Base-by-base conservation (phyloP, 2,797 vertebrate species). In the Typhlichthys eigenmanni region DNA sequence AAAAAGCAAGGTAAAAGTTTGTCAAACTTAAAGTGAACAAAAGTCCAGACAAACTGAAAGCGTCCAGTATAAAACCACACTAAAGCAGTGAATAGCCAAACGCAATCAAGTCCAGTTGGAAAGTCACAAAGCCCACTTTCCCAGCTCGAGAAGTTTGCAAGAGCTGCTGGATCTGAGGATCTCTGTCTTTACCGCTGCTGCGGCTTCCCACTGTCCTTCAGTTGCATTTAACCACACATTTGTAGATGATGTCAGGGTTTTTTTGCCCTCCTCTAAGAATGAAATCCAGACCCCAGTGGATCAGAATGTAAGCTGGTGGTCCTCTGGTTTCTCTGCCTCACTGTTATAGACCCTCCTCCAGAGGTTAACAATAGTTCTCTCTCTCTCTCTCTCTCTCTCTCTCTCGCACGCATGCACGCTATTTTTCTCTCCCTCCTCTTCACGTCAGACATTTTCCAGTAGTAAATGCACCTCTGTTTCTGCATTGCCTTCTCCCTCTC, bases 321-420 rank as follows among this genome's bases (percentile, higher is more conserved):
- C 58, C 62, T 57, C 55, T 47, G 61, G 55, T 64, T 55, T 47
- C 46, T 52, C 49, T 49, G 3, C 47, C 24, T 32, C 51, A 1
- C 4, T 29, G 24, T 24, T 24, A 24, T 24, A 24, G 24, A 24
- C 24, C 24, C 24, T 24, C 24, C 24, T 24, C 24, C 24, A 24
- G 24, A 24, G 3, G 24, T 13, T 47, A 45, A 5, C 10, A 13
- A 11, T 49, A 3, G 51, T n/a, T 56, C 45, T 38, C n/a, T 19
- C n/a, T 43, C 47, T 32, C 58, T 11, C 24, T 49, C 13, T 32
- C 58, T 16, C 13, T 49, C 50, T 16, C 63, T 43, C 34, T 9
- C 64, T 34, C 51, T 81, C 73, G 81, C 64, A 80, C 13, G 51
- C 9, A 67, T 17, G 2, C 24, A 16, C 17, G 10, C 13, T 24